These are phyloP conservation scores for Acestrorhynchus altus DNA, from an alignment of 2,797 vertebrate genomes.

Conservation along the genomic window DNA sequence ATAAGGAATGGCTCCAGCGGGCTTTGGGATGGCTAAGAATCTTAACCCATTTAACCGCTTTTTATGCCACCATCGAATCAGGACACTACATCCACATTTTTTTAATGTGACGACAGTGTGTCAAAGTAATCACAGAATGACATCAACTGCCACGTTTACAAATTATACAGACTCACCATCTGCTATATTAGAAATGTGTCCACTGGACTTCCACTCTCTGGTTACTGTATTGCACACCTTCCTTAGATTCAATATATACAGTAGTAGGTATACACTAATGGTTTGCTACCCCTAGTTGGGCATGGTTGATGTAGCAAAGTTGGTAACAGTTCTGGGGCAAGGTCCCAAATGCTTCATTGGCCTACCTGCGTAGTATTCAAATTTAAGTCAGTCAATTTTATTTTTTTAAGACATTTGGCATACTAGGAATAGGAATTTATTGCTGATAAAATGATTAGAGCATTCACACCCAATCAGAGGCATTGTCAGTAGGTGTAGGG, in stretches of 20 bases:
- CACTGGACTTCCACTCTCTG: background rate
- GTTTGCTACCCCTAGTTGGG: no score
- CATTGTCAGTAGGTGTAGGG: no score
- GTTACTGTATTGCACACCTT: background rate
- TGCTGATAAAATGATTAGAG: no score
- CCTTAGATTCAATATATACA: background rate
- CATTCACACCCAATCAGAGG: background rate
- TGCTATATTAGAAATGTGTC: background rate
- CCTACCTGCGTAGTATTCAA: no score
- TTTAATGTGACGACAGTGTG: background rate
- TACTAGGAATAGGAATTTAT: no score
- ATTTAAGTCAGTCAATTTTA: no score
- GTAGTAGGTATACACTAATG: no score
- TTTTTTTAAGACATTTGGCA: no score
- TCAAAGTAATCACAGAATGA: background rate
- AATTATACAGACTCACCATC: background rate
- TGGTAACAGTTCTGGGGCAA: no score
- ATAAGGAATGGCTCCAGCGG: slow-evolving; percentile 76
- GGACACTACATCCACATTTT: slow-evolving; percentile 58
- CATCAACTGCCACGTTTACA: background rate
- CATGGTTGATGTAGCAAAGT: no score
- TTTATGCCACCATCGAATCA: slow-evolving; percentile 82
- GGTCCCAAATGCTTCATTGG: no score
- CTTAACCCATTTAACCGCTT: slow-evolving; percentile 87
- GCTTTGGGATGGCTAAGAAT: slow-evolving; percentile 84